These are phyloP conservation scores for Malacoraja senta DNA, from an alignment of 2,797 vertebrate species.

Conservation along the genomic window DNA sequence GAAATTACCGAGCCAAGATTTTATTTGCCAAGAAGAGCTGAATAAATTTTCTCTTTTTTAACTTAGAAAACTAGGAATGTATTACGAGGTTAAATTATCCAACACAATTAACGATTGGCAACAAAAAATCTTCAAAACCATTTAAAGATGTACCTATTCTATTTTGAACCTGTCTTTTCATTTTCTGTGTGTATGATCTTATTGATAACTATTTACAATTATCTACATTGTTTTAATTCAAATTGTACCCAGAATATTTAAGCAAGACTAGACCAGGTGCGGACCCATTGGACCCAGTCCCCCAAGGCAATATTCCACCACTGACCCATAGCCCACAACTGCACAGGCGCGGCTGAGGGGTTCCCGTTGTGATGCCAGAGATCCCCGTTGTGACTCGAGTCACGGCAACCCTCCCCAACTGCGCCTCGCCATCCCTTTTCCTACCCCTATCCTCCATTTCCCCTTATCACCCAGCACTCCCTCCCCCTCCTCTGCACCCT, in stretches of 20 bases:
- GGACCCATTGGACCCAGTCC: too few relatives aligned
- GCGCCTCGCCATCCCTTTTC: too few relatives aligned
- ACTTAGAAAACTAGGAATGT: neutral
- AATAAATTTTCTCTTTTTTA: neutral
- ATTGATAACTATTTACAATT: neutral
- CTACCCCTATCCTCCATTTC: too few relatives aligned
- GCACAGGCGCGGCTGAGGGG: too few relatives aligned
- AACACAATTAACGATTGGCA: neutral
- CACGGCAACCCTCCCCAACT: too few relatives aligned
- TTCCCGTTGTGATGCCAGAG: too few relatives aligned
- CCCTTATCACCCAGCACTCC: too few relatives aligned
- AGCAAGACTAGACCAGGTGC: neutral
- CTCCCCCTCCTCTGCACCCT: too few relatives aligned
- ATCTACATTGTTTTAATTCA: neutral
- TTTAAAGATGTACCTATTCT: neutral
- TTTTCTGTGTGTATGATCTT: neutral
- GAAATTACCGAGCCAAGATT: neutral
- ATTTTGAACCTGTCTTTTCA: neutral
- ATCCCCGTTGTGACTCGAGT: too few relatives aligned
- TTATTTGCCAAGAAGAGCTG: neutral
- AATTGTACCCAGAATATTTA: neutral
- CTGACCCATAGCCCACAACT: too few relatives aligned
- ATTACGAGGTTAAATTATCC: neutral
- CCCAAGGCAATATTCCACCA: too few relatives aligned
- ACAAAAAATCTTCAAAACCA: neutral